Percentiles rank a stretch among this genome's conserved stretches.
Evolutionary conservation across 1,140 invertebrate species (phyloP).

Genomic region (Cataglyphis hispanica): DNA sequence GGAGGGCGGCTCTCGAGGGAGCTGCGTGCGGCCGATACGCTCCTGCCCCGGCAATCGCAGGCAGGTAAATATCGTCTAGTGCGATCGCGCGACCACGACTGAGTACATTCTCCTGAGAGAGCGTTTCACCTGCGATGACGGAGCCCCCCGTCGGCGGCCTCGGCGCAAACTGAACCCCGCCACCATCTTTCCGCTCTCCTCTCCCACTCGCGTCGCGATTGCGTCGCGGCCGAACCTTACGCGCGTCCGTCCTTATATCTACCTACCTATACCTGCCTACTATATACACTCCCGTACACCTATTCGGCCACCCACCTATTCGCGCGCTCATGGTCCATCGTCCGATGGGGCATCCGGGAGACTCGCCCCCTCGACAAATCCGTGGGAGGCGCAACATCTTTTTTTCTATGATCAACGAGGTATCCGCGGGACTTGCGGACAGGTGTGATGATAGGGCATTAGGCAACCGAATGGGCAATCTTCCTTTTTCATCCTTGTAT

Average conservation of each 20-base stretch:
- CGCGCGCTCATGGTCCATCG: not conserved
- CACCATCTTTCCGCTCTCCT: slow-evolving; percentile 30
- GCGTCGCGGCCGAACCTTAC: slow-evolving; percentile 23
- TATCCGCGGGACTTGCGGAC: slow-evolving; percentile 11
- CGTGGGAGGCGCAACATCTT: not conserved
- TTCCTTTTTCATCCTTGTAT: slow-evolving; percentile 6
- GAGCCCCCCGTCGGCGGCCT: slow-evolving; percentile 68
- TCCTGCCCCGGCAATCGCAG: slow-evolving; percentile 49
- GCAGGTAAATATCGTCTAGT: slow-evolving; percentile 70
- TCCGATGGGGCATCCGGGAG: slow-evolving; percentile 12
- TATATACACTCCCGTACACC: not conserved
- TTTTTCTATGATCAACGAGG: not conserved
- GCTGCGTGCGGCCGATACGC: slow-evolving; percentile 35
- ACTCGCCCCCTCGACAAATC: slow-evolving; percentile 1
- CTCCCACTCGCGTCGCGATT: slow-evolving; percentile 49
- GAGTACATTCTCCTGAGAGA: slow-evolving; percentile 69
- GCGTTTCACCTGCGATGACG: slow-evolving; percentile 74
- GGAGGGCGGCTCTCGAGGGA: slow-evolving; percentile 4
- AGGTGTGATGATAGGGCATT: slow-evolving; percentile 50
- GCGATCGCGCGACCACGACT: slow-evolving; percentile 75
- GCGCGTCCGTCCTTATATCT: slow-evolving; percentile 12
- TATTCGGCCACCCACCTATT: slow-evolving; percentile 20
- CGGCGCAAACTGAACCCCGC: slow-evolving; percentile 56
- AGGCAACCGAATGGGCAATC: not conserved
- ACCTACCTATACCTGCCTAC: slow-evolving; percentile 15